Base-by-base conservation (phyloP, 2,888 invertebrate species). In the Pristionchus fissidentatus region DNA sequence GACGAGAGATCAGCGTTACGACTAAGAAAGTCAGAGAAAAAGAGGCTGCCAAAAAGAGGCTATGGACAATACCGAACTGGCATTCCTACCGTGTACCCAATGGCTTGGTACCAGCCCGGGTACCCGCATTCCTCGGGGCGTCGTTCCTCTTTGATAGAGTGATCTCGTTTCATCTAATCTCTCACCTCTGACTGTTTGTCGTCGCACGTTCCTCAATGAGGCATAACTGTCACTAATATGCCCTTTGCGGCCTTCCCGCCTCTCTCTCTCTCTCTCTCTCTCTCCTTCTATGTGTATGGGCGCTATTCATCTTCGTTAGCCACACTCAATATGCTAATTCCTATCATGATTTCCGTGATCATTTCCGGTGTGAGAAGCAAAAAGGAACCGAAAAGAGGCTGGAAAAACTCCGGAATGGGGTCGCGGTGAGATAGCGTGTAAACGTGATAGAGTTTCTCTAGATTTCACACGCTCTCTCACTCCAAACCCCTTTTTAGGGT, bases 281-380 rank as follows among this genome's bases (percentile, higher is more conserved):
- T 13, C 19, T 52, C 19, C 8, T 32, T 32, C 60, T 60, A 29
- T 32, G 32, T 29, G 29, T 32, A 32, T 32, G 29, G 32, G 32
- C 29, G 29, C 60, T 60, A 60, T 60, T 60, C 29, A 60, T 60
- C 60, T 60, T 60, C 60, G 60, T 60, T 60, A 60, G 60, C 19
- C 60, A 13, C 32, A 29, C 29, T 60, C 60, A 32, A 29, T 60
- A 60, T 60, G 60, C 60, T 60, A 60, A 60, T 60, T 60, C 60
- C 29, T 15, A 60, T 60, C 60, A 60, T 60, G 60, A 60, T 29
- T 60, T 60, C 60, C 60, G 29, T 22, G 13, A 13, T 13, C 32
- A 29, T 32, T 60, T 60, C 32, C 60, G 29, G 32, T 29, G 19
- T 52, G 15, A n/a, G 60, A 19, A 60, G 29, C 60, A 32, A 60